Base-by-base conservation (phyloP, 2,113 vertebrate genomes). In the Odobenus rosmarus region DNA sequence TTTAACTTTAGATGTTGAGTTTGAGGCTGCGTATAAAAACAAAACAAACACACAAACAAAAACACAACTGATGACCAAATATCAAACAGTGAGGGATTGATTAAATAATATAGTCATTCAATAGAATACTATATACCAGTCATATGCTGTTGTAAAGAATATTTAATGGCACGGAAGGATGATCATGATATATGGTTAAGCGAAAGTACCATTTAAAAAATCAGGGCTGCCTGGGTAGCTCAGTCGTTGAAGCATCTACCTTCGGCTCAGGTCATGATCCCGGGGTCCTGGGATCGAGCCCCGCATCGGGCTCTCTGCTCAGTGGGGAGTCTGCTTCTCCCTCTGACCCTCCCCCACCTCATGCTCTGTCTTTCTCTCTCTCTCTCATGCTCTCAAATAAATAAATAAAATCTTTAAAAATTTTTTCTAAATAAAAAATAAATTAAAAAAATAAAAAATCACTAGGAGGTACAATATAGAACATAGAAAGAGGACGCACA, bases 21-120 rank as follows among this genome's bases (percentile, higher is more conserved):
- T 76, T 90, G 55, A 80, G 77, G 77, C 7, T 77, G 4, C 46
- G 64, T 72, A 49, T n/a, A 79, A 84, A 83, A 86, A 26, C 55
- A 86, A 93, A 90, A 89, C 21, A 87, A 64, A 83, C 42, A 96
- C 28, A 76, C 28, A 88, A 84, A 49, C 9, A 42, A 74, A 90
- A 88, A 33, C 19, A 85, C 9, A 57, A 11, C 15, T 71, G 13
- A 46, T 42, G 24, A 72, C 33, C 4, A 72, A 91, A 69, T 46
- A n/a, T 23, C 42, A 53, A 42, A 61, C 0, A 36, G 51, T 53
- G 77, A 24, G 57, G 36, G 19, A 84, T 0, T 33, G 46, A 57
- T 84, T 82, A 72, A 82, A 74, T 26, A 33, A 26, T 21, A 83
- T 0, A 76, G 24, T 28, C 36, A 18, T 49, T 39, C 3, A 19